A percentile compares a stretch with the other conserved stretches of the same genome.
phyloP scores from a whole-genome alignment of 1,140 invertebrate species.

The Scaptomyza montana region DNA sequence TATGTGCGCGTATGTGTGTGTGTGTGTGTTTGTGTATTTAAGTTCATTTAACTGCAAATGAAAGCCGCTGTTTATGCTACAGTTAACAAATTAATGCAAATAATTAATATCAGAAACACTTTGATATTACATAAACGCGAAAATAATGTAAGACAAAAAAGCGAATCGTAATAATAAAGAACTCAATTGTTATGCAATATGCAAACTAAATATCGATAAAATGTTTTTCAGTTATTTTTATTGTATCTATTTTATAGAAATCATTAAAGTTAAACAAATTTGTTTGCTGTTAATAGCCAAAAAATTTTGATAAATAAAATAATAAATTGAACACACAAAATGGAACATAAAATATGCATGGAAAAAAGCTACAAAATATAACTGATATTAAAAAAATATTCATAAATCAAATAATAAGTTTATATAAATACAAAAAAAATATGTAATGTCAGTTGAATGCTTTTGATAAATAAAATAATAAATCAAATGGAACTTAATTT shows the following conservation, averaged over 20 bases:
- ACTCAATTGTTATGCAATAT: background rate
- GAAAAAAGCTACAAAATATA: too few relatives aligned
- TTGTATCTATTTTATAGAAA: background rate
- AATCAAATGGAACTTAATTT: too few relatives aligned
- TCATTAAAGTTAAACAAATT: background rate
- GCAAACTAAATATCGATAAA: background rate
- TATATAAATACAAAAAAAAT: too few relatives aligned
- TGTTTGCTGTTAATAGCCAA: too few relatives aligned
- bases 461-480: too few relatives aligned
- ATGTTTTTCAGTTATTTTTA: background rate
- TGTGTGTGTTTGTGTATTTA: slow-evolving; percentile 10
- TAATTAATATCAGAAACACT: background rate
- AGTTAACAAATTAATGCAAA: slow-evolving; percentile 18
- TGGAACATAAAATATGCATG: too few relatives aligned
- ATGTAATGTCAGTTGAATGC: too few relatives aligned
- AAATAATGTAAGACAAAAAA: background rate
- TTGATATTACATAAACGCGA: background rate
- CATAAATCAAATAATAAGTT: too few relatives aligned
- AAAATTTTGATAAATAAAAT: too few relatives aligned
- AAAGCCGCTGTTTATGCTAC: slow-evolving; percentile 8
- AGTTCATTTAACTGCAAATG: slow-evolving; percentile 20
- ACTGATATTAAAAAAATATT: too few relatives aligned
- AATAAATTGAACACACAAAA: too few relatives aligned
- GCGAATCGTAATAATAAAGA: background rate
- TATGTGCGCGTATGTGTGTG: too few relatives aligned